These are phyloP conservation scores for Notodonta ziczac DNA, from an alignment of 2,888 invertebrate genomes.

Conservation along the genomic window DNA sequence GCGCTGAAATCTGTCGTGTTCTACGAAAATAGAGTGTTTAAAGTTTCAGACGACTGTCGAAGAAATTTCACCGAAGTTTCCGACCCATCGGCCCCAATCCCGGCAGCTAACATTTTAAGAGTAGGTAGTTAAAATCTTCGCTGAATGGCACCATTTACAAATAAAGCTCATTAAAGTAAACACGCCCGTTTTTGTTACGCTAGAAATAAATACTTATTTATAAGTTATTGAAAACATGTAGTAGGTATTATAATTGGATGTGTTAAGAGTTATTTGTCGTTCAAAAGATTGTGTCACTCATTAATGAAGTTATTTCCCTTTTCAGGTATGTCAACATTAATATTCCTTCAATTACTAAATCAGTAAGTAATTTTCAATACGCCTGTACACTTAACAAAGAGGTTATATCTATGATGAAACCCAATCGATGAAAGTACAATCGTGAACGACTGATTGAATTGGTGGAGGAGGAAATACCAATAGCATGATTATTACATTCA, in stretches of 20 bases:
- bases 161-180: conserved; percentile 9
- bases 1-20: conserved; percentile 22
- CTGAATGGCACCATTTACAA: conserved; percentile 13
- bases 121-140: conserved; percentile 30
- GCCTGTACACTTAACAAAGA: background rate
- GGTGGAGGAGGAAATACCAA: conserved; percentile 27
- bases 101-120: conserved; percentile 39
- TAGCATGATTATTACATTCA: conserved; percentile 38
- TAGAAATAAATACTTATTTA: too few species aligned
- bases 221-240: too few species aligned
- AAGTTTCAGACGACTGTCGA: conserved; percentile 44
- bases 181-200: too few species aligned
- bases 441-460: conserved; percentile 23
- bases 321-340: conserved; percentile 34
- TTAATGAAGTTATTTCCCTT: conserved; percentile 13
- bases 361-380: conserved; percentile 11
- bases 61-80: conserved; percentile 53
- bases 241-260: too few species aligned
- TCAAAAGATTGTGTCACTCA: background rate
- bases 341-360: background rate
- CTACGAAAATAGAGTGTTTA: conserved; percentile 31
- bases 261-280: too few species aligned
- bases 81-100: conserved; percentile 37
- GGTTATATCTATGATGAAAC: conserved; percentile 10
- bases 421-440: conserved; percentile 14